Conservation (phyloP, 2,888 invertebrate species). For the Athetis lepigone region DNA sequence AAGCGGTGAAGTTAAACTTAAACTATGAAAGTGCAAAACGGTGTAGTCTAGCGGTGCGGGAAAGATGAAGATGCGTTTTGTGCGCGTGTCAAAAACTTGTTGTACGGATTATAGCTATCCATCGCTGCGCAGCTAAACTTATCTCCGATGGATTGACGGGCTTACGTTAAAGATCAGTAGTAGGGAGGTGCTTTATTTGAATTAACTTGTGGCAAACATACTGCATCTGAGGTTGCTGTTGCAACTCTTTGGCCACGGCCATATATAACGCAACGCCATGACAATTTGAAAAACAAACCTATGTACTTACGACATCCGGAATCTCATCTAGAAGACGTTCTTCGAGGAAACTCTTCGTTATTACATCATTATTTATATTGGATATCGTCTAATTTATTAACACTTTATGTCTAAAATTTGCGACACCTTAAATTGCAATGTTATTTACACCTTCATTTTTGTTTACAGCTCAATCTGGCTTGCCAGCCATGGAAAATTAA, state of each 20-base stretch:
- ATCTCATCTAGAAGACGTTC: slow-evolving; percentile 6
- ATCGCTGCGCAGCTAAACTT: background rate
- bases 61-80: background rate
- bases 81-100: background rate
- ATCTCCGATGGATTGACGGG: background rate
- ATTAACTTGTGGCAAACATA: background rate
- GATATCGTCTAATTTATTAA: slow-evolving; percentile 23
- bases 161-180: background rate
- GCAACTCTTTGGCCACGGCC: background rate
- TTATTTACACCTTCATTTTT: slow-evolving; percentile 35
- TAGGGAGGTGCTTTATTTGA: background rate
- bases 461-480: slow-evolving; percentile 79
- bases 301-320: slow-evolving; percentile 13
- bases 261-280: slow-evolving; percentile 3
- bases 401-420: slow-evolving; percentile 30
- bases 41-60: too few relatives aligned
- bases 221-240: background rate
- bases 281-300: slow-evolving; percentile 31
- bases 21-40: too few relatives aligned
- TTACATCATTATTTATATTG: slow-evolving; percentile 37
- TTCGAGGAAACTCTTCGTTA: slow-evolving; percentile 16
- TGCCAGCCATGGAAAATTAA: slow-evolving; percentile 88
- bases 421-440: slow-evolving; percentile 13
- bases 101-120: too few relatives aligned
- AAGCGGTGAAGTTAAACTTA: background rate